Conservation (phyloP, 2,888 invertebrate genomes). For the Rhingia campestris region DNA sequence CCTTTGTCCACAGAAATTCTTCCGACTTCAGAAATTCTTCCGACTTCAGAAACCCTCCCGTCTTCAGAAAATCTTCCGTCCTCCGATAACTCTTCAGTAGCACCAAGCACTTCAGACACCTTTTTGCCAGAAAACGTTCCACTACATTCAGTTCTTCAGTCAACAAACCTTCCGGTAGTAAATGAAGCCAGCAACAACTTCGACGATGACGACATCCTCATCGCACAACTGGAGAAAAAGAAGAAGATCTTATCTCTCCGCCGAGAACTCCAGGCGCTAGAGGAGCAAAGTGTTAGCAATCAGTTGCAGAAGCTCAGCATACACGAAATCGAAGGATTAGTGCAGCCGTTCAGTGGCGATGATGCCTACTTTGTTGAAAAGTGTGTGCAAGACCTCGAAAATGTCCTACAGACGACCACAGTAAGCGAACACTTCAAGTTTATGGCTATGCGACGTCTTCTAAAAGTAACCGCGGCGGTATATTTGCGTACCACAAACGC, state of each 20-base stretch:
- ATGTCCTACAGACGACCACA: too few relatives aligned
- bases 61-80: not conserved
- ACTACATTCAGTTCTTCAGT: not conserved
- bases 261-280: too few relatives aligned
- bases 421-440: too few relatives aligned
- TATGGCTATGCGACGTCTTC: too few relatives aligned
- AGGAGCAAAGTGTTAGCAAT: not conserved
- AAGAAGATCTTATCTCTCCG: too few relatives aligned
- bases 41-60: not conserved
- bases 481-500: too few relatives aligned
- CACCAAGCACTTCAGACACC: not conserved
- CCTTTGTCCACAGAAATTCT: not conserved
- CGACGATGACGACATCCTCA: conserved; percentile 1
- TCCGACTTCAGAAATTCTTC: not conserved
- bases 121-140: not conserved
- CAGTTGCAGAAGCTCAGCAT: not conserved
- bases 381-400: too few relatives aligned
- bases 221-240: not conserved
- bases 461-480: too few relatives aligned
- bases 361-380: too few relatives aligned
- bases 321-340: too few relatives aligned
- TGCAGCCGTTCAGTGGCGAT: too few relatives aligned
- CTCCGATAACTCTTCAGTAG: not conserved
- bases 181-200: not conserved
- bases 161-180: not conserved